Base-by-base conservation (phyloP, 2,113 vertebrate genomes). In the Ammodytes dubius region DNA sequence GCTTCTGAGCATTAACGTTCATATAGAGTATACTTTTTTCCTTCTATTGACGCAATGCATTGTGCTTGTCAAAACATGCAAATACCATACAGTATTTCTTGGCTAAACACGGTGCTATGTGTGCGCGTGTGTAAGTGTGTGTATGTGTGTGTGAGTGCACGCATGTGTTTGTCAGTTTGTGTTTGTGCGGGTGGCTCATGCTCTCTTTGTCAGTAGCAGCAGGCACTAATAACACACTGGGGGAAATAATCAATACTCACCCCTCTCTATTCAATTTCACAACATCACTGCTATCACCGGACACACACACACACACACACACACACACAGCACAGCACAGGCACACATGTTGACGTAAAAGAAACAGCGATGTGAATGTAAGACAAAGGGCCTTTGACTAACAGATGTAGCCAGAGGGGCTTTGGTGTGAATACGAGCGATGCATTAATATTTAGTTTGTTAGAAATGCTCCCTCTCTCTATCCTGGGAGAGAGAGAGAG, bases 241-340 rank as follows among this genome's bases (percentile, higher is more conserved):
- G 89, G 90, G 91, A 92, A 90, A 87, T 91, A 79, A 95, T 94
- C 92, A 90, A 94, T 93, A 91, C 90, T 92, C 82, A 69, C 83
- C 81, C 27, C 89, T 91, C 89, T 92, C 88, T 90, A 93, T 93
- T 93, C 93, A 92, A 90, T 95, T 94, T 93, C 90, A 92, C 90
- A 89, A 85, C 87, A 93, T 88, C 77, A 84, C 90, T 70, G 50
- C 88, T 85, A 81, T 82, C 84, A 84, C 68, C 39, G 47, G 50
- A 65, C 87, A 63, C 52, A 47, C 65, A 82, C 61, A 54, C 35
- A 46, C 58, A 49, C 60, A 76, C 69, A 83, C 58, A 82, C 27
- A 53, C 73, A 59, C 47, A 71, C 45, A 71, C 54, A 27, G 14
- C 66, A 27, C 58, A 76, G 58, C 68, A 50, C 59, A 0, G 46